Conservation (phyloP, 2,113 vertebrate species). For the Marcusenius ussheri region DNA sequence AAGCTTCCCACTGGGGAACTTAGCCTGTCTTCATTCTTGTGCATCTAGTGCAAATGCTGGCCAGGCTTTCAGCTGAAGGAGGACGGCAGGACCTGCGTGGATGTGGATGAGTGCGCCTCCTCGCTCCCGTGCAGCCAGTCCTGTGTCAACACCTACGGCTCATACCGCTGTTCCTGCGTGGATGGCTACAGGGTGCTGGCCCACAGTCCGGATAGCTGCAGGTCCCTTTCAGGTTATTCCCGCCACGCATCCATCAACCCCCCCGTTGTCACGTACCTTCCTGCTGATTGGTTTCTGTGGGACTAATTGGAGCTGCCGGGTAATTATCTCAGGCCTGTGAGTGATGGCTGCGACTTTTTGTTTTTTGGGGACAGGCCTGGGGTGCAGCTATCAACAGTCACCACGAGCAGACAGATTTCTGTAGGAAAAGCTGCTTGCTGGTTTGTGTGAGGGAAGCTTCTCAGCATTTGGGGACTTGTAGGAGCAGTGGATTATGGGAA, state of each 20-base stretch:
- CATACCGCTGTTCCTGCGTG: conserved; percentile 75
- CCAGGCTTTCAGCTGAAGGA: conserved; percentile 76
- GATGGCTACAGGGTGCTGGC: conserved; percentile 72
- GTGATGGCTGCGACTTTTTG: not conserved
- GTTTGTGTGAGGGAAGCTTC: not conserved
- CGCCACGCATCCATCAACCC: not conserved
- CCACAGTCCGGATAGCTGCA: conserved; percentile 69
- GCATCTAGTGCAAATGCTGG: conserved; percentile 77
- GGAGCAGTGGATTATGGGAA: not conserved
- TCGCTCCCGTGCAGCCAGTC: conserved; percentile 78
- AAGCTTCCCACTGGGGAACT: not conserved
- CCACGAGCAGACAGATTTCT: not conserved
- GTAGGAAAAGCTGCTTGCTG: not conserved
- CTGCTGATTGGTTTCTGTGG: conserved; percentile 5
- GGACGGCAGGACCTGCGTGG: conserved; percentile 74
- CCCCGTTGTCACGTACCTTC: not conserved
- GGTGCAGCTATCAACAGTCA: not conserved
- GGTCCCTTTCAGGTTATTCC: conserved; percentile 76
- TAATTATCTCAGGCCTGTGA: not conserved
- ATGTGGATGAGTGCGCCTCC: conserved; percentile 73
- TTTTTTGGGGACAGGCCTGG: not conserved
- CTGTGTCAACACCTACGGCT: conserved; percentile 79
- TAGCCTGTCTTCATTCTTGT: conserved; percentile 23
- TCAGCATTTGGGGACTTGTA: not conserved
- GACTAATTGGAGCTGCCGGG: not conserved